Percentiles rank a stretch among this genome's conserved stretches.
phyloP scores from a whole-genome alignment of 37 sponge, comb jelly and placozoan genomes.

The Ianthella basta region DNA sequence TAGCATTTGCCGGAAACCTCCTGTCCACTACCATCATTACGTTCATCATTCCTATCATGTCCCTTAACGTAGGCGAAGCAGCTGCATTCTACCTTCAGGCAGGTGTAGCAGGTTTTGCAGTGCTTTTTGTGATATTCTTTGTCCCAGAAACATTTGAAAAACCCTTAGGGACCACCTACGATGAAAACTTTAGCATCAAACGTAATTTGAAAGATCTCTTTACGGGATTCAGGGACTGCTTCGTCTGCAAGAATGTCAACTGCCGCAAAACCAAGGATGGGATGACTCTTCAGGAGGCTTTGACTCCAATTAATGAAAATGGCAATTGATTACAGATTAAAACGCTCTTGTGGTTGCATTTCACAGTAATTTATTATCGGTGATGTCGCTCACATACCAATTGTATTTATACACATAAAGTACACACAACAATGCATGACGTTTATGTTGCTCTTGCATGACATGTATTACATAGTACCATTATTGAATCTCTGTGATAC shows the following conservation, averaged over 20 bases:
- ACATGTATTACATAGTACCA: too few species aligned
- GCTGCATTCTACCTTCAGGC: background rate
- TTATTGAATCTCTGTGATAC: too few species aligned
- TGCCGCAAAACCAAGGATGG: too few species aligned
- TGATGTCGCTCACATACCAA: too few species aligned
- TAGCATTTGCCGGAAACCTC: background rate
- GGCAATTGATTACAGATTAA: too few species aligned
- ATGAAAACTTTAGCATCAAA: background rate
- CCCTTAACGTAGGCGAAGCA: background rate
- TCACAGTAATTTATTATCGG: too few species aligned
- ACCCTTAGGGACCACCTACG: background rate
- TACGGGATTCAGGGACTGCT: background rate
- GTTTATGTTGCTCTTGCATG: too few species aligned
- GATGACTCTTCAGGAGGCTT: too few species aligned
- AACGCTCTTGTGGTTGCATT: too few species aligned
- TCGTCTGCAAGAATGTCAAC: background rate
- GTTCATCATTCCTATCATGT: background rate
- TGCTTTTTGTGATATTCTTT: constrained; percentile 1
- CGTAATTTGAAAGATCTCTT: background rate
- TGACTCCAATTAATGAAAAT: too few species aligned
- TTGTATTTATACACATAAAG: too few species aligned
- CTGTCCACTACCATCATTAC: background rate
- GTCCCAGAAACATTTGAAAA: constrained; percentile 19
- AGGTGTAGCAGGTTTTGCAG: background rate
- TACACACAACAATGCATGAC: too few species aligned